Evolutionary conservation across 1,140 invertebrate species (phyloP).

Genomic region (Hetaerina americana): DNA sequence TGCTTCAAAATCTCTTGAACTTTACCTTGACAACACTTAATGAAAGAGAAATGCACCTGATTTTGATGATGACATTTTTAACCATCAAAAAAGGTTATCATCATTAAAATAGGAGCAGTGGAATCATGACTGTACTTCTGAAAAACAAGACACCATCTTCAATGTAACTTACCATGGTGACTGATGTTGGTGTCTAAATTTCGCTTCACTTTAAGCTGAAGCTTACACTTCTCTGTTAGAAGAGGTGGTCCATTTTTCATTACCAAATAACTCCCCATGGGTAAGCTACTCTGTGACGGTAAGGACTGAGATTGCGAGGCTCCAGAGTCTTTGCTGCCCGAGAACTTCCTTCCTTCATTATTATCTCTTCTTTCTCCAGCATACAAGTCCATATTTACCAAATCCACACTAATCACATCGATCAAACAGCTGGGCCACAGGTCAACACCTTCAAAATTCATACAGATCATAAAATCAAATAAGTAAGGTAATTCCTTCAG

Average conservation of each 20-base stretch:
- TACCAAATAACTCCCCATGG: slow-evolving; percentile 36
- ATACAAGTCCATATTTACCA: slow-evolving; percentile 74
- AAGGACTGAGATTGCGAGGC: not conserved
- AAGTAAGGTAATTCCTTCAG: too few relatives aligned
- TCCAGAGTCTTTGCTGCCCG: not conserved
- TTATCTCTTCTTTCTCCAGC: slow-evolving; percentile 40
- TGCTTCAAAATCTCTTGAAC: too few relatives aligned
- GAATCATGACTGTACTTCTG: too few relatives aligned
- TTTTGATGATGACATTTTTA: too few relatives aligned
- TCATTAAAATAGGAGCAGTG: too few relatives aligned
- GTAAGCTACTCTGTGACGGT: not conserved
- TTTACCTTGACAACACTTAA: too few relatives aligned
- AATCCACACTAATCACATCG: slow-evolving; percentile 61
- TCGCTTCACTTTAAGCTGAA: slow-evolving; percentile 66
- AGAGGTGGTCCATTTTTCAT: slow-evolving; percentile 44
- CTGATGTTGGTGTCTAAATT: slow-evolving; percentile 61
- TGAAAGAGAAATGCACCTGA: too few relatives aligned
- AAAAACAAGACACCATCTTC: too few relatives aligned
- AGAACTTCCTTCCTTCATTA: not conserved
- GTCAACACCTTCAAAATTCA: too few relatives aligned
- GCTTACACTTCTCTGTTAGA: slow-evolving; percentile 63
- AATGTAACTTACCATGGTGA: slow-evolving; percentile 38
- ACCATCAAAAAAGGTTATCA: too few relatives aligned
- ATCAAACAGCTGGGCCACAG: slow-evolving; percentile 41
- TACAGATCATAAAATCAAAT: too few relatives aligned